A percentile compares a stretch with the other conserved stretches of the same genome.
phyloP scores from a whole-genome alignment of 2,888 invertebrate species.

The Salpingus planirostris region DNA sequence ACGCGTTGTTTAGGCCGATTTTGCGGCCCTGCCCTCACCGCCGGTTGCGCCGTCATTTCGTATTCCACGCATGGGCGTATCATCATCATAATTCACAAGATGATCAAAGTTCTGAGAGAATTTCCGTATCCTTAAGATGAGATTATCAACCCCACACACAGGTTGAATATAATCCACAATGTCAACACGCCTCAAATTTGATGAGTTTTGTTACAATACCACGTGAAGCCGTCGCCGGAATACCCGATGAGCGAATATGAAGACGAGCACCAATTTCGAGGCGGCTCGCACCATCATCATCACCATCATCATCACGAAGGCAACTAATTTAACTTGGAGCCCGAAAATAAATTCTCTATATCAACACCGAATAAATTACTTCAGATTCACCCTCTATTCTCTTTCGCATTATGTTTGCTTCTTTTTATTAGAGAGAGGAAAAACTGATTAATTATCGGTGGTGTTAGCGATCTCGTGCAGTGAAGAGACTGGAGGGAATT shows the following conservation, averaged over 20 bases:
- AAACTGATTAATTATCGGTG: too few relatives aligned
- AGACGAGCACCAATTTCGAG: constrained; percentile 9
- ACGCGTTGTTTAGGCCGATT: too few relatives aligned
- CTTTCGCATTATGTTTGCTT: too few relatives aligned
- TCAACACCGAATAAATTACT: too few relatives aligned
- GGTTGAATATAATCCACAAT: constrained; percentile 41
- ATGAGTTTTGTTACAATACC: constrained; percentile 42
- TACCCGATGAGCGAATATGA: constrained; percentile 34
- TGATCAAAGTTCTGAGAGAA: constrained; percentile 42
- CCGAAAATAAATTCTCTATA: too few relatives aligned
- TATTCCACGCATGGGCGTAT: constrained; percentile 32
- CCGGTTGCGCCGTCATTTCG: constrained; percentile 27
- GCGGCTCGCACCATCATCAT: too few relatives aligned
- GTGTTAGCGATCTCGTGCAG: too few relatives aligned
- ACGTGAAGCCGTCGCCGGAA: constrained; percentile 32
- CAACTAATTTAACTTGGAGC: constrained; percentile 19
- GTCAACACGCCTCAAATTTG: constrained; percentile 43
- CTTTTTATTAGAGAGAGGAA: too few relatives aligned
- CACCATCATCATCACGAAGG: too few relatives aligned
- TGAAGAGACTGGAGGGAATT: too few relatives aligned
- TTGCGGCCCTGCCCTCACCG: too few relatives aligned
- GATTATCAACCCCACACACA: constrained; percentile 39
- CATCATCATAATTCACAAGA: constrained; percentile 40
- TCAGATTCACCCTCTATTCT: too few relatives aligned
- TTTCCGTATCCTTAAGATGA: constrained; percentile 41